Base-by-base conservation (phyloP, 2,113 vertebrate species). In the Atrichornis clamosus region DNA sequence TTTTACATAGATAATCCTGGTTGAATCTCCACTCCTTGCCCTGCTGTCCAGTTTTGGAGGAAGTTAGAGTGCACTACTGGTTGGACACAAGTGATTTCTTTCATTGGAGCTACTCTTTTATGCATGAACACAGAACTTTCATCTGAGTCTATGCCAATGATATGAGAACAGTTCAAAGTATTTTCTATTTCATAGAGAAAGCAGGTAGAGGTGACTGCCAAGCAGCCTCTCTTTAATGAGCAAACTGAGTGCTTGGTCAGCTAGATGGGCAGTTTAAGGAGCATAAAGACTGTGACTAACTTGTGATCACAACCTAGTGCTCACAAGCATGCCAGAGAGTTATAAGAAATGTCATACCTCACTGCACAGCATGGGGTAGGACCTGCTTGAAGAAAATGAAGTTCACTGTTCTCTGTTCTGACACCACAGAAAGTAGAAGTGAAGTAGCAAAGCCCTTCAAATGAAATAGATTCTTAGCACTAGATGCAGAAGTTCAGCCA, bases 361-460 rank as follows among this genome's bases (percentile, higher is more conserved):
- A 0, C 15, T 59, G 11, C 19, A 26, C 2, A 73, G 35, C 12
- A 19, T 1, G 7, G 7, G 5, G 3, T 35, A 49, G 33, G 17
- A 56, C 2, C 3, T 65, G 19, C 13, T 52, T 52, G 19, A 8
- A 79, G 8, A 6, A 62, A 56, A 41, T 13, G 13, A 56, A 6
- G 12, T 28, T 67, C 46, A 20, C 11, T 62, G 19, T 47, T 70
- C 13, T 75, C 30, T 60, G 9, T 35, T 70, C 41, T 62, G 56
- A 56, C 22, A 37, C 8, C 11, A n/a, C 11, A 42, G 37, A 56
- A 70, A 6, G 42, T 5, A 70, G 42, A 72, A 37, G 11, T n/a
- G 41, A 79, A 62, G 7, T 18, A 70, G 6, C 10, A 65, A 16
- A 28, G 30, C 5, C 6, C 41, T 56, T 13, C 4, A 52, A 79